Evolutionary conservation across 2,888 invertebrate genomes (phyloP).

Genomic region (Agrotis exclamationis): DNA sequence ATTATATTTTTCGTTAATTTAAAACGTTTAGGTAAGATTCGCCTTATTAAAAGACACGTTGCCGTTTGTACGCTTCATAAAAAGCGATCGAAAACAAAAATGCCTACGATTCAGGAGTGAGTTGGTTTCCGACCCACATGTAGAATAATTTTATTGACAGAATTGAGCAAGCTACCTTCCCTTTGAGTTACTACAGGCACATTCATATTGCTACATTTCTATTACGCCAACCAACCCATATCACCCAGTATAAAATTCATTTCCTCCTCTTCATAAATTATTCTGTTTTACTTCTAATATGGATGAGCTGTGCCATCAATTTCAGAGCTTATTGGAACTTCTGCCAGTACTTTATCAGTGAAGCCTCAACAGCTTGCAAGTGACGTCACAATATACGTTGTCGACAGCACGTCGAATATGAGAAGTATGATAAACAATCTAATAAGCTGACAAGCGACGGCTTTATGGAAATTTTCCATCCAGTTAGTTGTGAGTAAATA

Average conservation of each 20-base stretch:
- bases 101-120: too few relatives aligned
- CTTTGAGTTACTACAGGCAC: too few relatives aligned
- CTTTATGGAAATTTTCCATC: conserved; percentile 19
- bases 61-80: too few relatives aligned
- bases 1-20: too few relatives aligned
- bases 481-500: not conserved
- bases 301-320: not conserved
- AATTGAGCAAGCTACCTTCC: too few relatives aligned
- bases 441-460: conserved; percentile 11
- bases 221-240: not conserved
- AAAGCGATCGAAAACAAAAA: too few relatives aligned
- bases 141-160: too few relatives aligned
- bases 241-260: not conserved
- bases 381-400: conserved; percentile 15
- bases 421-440: not conserved
- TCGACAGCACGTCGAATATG: conserved; percentile 28
- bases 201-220: not conserved
- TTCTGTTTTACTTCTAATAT: not conserved
- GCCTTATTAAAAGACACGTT: too few relatives aligned
- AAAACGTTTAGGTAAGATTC: too few relatives aligned
- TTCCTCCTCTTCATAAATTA: not conserved
- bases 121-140: too few relatives aligned
- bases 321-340: conserved; percentile 16
- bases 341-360: conserved; percentile 5
- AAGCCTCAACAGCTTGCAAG: not conserved